Evolutionary conservation across 2,888 invertebrate species (phyloP).

Genomic region (Tineola bisselliella): DNA sequence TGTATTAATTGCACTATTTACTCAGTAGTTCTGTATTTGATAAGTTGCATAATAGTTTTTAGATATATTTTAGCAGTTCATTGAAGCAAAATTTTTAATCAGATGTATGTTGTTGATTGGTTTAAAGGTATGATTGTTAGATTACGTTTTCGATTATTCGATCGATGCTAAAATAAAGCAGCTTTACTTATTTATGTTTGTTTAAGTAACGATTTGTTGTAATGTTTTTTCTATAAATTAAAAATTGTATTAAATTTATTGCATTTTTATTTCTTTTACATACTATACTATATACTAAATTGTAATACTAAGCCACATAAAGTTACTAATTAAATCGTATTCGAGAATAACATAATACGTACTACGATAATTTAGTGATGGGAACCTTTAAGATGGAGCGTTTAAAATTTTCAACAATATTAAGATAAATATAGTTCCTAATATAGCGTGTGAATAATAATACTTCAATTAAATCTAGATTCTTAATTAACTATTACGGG

Average conservation of each 20-base stretch:
- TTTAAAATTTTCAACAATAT: no score
- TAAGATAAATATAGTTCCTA: no score
- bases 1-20: background rate
- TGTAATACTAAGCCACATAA: no score
- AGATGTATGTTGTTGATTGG: background rate
- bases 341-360: no score
- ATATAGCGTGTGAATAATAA: background rate
- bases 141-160: constrained; percentile 19
- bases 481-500: background rate
- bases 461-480: background rate
- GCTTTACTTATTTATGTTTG: constrained; percentile 63
- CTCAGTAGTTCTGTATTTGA: background rate
- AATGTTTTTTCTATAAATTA: constrained; percentile 66
- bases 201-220: constrained; percentile 66
- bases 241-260: constrained; percentile 38
- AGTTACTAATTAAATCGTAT: no score
- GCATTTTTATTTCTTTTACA: background rate
- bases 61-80: background rate
- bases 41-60: background rate
- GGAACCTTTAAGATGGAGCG: no score
- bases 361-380: no score
- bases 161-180: constrained; percentile 32
- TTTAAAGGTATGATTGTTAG: background rate
- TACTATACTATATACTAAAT: no score
- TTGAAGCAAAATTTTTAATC: background rate